phyloP scores from a whole-genome alignment of 2,888 invertebrate genomes.

The Hyppa rectilinea region DNA sequence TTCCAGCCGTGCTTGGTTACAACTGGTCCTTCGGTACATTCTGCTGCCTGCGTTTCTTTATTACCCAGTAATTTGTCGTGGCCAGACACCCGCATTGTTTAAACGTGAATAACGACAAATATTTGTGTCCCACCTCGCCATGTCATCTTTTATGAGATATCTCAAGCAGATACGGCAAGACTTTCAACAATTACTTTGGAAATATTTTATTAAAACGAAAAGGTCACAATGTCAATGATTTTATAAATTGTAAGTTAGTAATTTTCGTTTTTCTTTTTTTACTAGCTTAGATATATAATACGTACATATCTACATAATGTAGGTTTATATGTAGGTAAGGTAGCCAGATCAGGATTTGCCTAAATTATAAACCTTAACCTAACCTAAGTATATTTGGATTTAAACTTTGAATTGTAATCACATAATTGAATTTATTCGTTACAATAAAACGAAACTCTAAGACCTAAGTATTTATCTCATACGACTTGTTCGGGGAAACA shows the following conservation, averaged over 20 bases:
- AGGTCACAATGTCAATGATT: background rate
- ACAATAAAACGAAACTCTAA: background rate
- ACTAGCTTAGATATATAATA: too few species aligned
- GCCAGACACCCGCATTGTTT: constrained; percentile 48
- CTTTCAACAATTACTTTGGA: constrained; percentile 19
- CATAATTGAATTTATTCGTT: background rate
- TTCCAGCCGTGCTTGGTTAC: background rate
- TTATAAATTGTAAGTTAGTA: background rate
- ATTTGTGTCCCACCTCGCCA: constrained; percentile 18
- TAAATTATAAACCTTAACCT: too few species aligned
- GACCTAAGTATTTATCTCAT: too few species aligned
- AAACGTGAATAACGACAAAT: constrained; percentile 50
- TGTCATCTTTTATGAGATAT: constrained; percentile 33
- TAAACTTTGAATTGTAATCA: background rate
- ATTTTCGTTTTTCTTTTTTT: background rate
- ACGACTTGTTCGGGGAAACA: too few species aligned
- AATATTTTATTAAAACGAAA: constrained; percentile 3
- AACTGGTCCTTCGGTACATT: constrained; percentile 16
- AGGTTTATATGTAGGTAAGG: too few species aligned
- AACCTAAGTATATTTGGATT: too few species aligned
- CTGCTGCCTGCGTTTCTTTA: constrained; percentile 15
- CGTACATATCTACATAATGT: too few species aligned
- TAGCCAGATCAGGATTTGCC: too few species aligned
- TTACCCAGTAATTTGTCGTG: constrained; percentile 41
- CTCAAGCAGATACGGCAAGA: constrained; percentile 18